Evolutionary conservation across 2,888 invertebrate genomes (phyloP), one percentile per base, ranked within the genome.

Genomic region (Ganaspis brasiliensis): DNA sequence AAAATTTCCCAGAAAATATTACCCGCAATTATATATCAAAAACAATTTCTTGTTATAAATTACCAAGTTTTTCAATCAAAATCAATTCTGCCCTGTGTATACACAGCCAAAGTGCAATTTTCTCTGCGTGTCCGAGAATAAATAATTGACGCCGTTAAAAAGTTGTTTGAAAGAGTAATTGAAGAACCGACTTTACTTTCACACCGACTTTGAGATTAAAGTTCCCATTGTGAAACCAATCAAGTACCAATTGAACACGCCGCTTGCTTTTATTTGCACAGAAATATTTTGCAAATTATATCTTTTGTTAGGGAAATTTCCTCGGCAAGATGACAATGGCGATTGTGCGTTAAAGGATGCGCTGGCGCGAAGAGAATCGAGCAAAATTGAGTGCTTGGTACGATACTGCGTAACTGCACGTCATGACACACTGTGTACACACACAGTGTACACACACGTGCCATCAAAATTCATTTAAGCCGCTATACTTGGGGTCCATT

Each of bases 391-490:
- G 78, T 75, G 73, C 63, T 76, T 76, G 56, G 31, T 59, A 59
- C 45, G 71, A 63, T 63, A 55, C 24, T 14, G 55, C 37, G 72
- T 63, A 67, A 67, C 72, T 35, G 67, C 57, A 26, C 35, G 76
- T 75, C 78, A 72, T 52, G 57, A 57, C 71, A 76, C 35, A 24
- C 37, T 21, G 31, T 26, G 31, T 49, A 59, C 31, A 31, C 31
- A 31, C 57, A 40, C 57, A 35, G 26, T 59, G 63, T 67, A 67
- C 67, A 67, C 67, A 67, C 26, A 45, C 24, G 56, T 76, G 40
- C 59, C 78, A 59, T 76, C 76, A 79, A 81, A 83, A 87, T 84
- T 85, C 81, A 79, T 83, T 84, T 78, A 78, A 79, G 83, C 77
- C 24, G 19, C 37, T 19, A 21, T 61, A 35, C 61, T 45, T n/a